These are phyloP conservation scores for Megaceryle alcyon DNA, from an alignment of 2,797 vertebrate species.

Conservation along the genomic window DNA sequence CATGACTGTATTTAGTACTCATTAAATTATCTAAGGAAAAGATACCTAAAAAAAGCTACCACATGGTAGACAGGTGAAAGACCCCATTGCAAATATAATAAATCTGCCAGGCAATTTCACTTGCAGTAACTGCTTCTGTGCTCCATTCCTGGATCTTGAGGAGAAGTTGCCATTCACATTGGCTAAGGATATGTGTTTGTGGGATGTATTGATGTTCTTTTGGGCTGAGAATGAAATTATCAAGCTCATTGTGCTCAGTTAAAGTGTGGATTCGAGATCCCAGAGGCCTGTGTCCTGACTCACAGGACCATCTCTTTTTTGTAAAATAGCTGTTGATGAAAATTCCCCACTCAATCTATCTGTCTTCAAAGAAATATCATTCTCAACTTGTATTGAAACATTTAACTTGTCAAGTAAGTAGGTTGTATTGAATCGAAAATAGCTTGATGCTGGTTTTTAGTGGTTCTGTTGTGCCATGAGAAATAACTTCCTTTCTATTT, in stretches of 20 bases:
- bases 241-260: neutral
- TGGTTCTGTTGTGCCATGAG: neutral
- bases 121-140: neutral
- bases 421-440: conserved; percentile 11
- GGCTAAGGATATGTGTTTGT: neutral
- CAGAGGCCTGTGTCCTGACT: neutral
- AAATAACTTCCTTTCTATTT: conserved; percentile 22
- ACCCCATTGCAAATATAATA: neutral
- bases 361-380: conserved; percentile 7
- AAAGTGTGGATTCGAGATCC: neutral
- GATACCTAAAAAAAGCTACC: neutral
- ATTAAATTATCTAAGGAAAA: neutral
- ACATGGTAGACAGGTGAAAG: neutral
- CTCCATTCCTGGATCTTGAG: neutral
- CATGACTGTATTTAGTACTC: neutral
- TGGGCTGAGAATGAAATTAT: neutral
- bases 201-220: neutral
- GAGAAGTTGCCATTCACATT: neutral
- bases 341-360: neutral
- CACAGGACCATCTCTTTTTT: neutral
- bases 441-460: neutral
- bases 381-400: conserved; percentile 27
- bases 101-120: neutral
- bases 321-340: conserved; percentile 8
- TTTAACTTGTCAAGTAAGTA: conserved; percentile 42